Percentiles rank a stretch among this genome's conserved stretches.
phyloP scores from a whole-genome alignment of 2,888 invertebrate genomes.

The Mellilla xanthometata region DNA sequence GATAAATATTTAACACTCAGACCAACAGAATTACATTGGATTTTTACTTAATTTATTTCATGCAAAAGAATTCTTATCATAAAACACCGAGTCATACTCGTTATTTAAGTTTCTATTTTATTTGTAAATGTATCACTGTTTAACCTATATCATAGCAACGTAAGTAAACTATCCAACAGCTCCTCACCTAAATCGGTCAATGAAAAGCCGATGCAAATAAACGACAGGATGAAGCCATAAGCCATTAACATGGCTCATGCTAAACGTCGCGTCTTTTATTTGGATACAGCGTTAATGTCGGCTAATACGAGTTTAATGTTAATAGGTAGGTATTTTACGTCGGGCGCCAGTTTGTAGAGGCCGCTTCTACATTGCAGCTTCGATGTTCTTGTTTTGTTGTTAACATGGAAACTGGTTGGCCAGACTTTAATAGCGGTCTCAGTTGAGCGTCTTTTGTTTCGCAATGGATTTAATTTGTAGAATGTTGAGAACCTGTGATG shows the following conservation, averaged over 20 bases:
- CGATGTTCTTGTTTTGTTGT: conserved; percentile 3
- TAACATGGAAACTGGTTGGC: conserved; percentile 1
- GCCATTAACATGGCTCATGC: conserved; percentile 21
- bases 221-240: conserved; percentile 25
- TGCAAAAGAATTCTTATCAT: no score
- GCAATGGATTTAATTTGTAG: no score
- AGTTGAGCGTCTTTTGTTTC: background rate
- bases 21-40: no score
- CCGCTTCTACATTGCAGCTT: conserved; percentile 1
- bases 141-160: background rate
- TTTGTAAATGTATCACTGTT: no score
- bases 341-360: conserved; percentile 8
- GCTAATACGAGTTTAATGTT: conserved; percentile 18
- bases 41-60: no score
- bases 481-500: no score
- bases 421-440: background rate
- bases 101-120: no score
- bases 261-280: conserved; percentile 20
- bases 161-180: conserved; percentile 1
- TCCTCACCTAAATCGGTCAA: conserved; percentile 21
- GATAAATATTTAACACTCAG: no score
- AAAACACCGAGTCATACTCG: no score
- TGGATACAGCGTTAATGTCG: conserved; percentile 17
- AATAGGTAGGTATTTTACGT: conserved; percentile 3
- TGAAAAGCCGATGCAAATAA: conserved; percentile 34